A percentile compares a stretch with the other conserved stretches of the same genome.
Evolutionary conservation across 2,888 invertebrate genomes (phyloP).

Genomic region (Apoda limacodes): DNA sequence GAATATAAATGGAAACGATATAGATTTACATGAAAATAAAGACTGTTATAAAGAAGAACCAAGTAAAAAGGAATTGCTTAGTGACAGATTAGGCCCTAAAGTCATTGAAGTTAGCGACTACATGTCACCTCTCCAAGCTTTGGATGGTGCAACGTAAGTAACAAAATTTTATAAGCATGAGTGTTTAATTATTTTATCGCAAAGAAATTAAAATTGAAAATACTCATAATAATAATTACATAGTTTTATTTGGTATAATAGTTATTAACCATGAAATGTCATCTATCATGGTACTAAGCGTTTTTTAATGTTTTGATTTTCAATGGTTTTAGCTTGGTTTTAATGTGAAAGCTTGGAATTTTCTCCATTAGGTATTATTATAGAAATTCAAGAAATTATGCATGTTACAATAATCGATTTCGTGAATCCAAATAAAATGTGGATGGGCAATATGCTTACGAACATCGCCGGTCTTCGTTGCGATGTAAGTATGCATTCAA

Average conservation of each 20-base stretch:
- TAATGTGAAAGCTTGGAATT: too few relatives aligned
- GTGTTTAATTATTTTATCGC: too few relatives aligned
- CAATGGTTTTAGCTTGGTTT: too few relatives aligned
- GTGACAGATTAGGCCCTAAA: constrained; percentile 10
- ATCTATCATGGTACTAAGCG: too few relatives aligned
- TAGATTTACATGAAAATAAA: too few relatives aligned
- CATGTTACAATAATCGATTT: constrained; percentile 28
- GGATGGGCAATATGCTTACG: constrained; percentile 40
- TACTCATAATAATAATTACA: too few relatives aligned
- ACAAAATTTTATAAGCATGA: too few relatives aligned
- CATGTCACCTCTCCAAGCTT: constrained; percentile 49
- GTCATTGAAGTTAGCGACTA: constrained; percentile 36
- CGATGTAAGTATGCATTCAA: constrained; percentile 50
- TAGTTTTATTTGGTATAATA: too few relatives aligned
- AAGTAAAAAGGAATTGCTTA: constrained; percentile 19
- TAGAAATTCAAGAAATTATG: constrained; percentile 30
- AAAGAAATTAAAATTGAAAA: too few relatives aligned
- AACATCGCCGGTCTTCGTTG: constrained; percentile 34
- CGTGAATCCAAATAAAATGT: constrained; percentile 27
- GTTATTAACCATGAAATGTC: too few relatives aligned
- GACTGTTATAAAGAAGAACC: constrained; percentile 15
- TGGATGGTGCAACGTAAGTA: constrained; percentile 44
- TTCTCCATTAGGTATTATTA: constrained; percentile 28
- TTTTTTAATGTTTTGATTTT: too few relatives aligned
- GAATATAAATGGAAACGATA: constrained; percentile 7